phyloP scores from a whole-genome alignment of 2,797 vertebrate genomes.

The Loris lydekkerianus region DNA sequence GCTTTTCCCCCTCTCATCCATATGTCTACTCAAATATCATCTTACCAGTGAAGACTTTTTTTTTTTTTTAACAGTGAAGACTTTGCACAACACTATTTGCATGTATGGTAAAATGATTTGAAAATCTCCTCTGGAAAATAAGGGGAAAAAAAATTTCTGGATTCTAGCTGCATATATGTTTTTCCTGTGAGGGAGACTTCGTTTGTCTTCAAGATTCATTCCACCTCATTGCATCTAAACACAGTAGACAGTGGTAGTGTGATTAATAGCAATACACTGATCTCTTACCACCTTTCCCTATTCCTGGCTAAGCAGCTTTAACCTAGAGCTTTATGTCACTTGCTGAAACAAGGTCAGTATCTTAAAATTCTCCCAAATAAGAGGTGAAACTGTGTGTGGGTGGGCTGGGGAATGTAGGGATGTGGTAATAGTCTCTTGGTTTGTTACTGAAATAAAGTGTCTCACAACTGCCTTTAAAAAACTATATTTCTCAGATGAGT shows the following conservation, averaged over 20 bases:
- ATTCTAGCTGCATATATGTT: not conserved
- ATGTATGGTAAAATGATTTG: not conserved
- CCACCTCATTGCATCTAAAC: not conserved
- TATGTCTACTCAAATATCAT: constrained; percentile 27
- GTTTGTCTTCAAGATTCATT: constrained; percentile 55
- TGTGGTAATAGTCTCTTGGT: not conserved
- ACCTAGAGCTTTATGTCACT: not conserved
- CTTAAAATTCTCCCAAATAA: not conserved
- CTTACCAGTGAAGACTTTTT: not conserved
- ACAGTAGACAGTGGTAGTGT: not conserved
- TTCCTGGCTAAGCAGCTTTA: constrained; percentile 1
- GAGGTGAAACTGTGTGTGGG: not conserved
- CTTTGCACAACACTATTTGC: not conserved
- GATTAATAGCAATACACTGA: not conserved
- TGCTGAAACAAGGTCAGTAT: not conserved
- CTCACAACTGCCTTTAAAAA: constrained; percentile 31
- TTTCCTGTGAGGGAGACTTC: not conserved
- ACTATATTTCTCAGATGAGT: not conserved
- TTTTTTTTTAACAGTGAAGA: not conserved
- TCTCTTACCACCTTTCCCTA: not conserved
- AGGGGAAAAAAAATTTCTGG: constrained; percentile 24
- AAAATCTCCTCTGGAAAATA: constrained; percentile 57
- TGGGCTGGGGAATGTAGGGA: not conserved
- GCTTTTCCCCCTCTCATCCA: not conserved
- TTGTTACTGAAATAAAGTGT: not conserved